Evolutionary conservation across 2,797 vertebrate genomes (phyloP).

Genomic region (Huso huso): DNA sequence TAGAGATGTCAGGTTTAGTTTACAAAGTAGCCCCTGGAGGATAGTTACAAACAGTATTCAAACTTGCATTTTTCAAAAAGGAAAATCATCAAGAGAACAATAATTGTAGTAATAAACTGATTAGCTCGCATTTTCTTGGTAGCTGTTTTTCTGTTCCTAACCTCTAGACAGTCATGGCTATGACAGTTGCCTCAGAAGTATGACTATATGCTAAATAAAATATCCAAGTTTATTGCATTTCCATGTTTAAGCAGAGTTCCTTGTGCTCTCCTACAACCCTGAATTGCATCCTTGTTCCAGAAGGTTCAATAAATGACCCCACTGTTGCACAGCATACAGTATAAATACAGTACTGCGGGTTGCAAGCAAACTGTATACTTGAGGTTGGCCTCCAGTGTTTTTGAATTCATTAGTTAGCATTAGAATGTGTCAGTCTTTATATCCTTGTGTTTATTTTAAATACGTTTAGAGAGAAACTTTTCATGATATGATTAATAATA

Average conservation of each 20-base stretch:
- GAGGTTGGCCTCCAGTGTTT: background rate
- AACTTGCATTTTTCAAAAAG: too few relatives aligned
- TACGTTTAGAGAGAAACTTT: slow-evolving; percentile 24
- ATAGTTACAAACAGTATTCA: too few relatives aligned
- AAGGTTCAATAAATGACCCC: slow-evolving; percentile 39
- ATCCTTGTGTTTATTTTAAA: slow-evolving; percentile 51
- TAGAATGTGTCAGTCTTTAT: slow-evolving; percentile 28
- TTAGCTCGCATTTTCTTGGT: too few relatives aligned
- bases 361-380: background rate
- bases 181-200: too few relatives aligned
- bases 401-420: background rate
- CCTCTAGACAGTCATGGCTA: too few relatives aligned
- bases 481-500: slow-evolving; percentile 52
- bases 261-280: slow-evolving; percentile 17
- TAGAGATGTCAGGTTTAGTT: too few relatives aligned
- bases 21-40: too few relatives aligned
- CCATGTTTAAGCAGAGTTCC: slow-evolving; percentile 34
- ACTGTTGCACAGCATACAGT: slow-evolving; percentile 24
- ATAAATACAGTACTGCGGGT: background rate
- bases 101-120: too few relatives aligned
- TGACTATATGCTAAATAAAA: too few relatives aligned
- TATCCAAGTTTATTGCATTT: too few relatives aligned
- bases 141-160: too few relatives aligned
- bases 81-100: too few relatives aligned
- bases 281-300: slow-evolving; percentile 43